phyloP scores from a whole-genome alignment of 2,113 vertebrate genomes.

The Sisor rabdophorus region DNA sequence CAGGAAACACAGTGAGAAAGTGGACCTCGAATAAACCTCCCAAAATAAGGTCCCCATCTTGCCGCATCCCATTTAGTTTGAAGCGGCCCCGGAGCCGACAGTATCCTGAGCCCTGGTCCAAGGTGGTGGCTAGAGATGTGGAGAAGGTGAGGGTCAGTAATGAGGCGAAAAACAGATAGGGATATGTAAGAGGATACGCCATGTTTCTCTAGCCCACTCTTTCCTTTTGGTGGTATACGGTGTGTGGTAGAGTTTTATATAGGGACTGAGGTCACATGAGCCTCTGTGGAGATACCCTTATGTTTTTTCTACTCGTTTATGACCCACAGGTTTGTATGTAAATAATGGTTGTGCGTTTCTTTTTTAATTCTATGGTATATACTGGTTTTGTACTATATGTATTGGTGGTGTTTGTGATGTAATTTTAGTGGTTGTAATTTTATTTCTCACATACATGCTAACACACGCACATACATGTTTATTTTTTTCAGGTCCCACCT shows the following conservation, averaged over 20 bases:
- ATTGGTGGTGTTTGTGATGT: neutral
- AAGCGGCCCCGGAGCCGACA: slow-evolving; percentile 44
- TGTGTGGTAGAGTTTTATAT: slow-evolving; percentile 28
- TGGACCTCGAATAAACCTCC: slow-evolving; percentile 62
- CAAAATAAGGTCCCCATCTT: slow-evolving; percentile 52
- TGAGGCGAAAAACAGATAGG: slow-evolving; percentile 6
- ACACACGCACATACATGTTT: neutral
- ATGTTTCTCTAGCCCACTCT: slow-evolving; percentile 5
- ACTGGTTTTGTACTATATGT: too few species aligned
- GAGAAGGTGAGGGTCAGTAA: neutral
- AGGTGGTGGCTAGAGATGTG: neutral
- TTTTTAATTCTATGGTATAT: neutral
- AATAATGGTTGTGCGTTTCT: neutral
- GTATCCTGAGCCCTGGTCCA: neutral
- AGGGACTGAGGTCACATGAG: slow-evolving; percentile 20
- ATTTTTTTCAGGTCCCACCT: too few species aligned
- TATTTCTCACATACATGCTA: too few species aligned
- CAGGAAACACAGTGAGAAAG: slow-evolving; percentile 47
- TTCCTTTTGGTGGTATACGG: neutral
- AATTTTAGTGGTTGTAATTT: too few species aligned
- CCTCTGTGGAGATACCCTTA: slow-evolving; percentile 18
- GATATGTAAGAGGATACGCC: neutral
- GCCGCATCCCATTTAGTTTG: slow-evolving; percentile 48
- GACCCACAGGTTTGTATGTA: neutral
- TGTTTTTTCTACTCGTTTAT: neutral